These are phyloP conservation scores for Nomada fucata DNA, from an alignment of 2,888 invertebrate genomes.

Conservation along the genomic window DNA sequence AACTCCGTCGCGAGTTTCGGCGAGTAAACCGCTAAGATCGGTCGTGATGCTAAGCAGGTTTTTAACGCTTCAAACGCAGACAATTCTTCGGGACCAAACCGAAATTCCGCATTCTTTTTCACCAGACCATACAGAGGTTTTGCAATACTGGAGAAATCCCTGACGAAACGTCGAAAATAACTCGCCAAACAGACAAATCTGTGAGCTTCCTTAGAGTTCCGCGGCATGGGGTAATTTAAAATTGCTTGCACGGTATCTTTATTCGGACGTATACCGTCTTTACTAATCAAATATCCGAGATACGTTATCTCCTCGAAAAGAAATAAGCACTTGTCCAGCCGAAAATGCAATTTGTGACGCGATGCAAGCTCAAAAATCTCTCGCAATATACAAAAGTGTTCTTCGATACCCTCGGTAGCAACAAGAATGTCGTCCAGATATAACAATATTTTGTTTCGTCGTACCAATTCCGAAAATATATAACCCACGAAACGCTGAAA, in stretches of 20 bases:
- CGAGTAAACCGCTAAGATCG: constrained; percentile 75
- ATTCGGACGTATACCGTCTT: constrained; percentile 1
- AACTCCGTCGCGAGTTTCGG: constrained; percentile 72
- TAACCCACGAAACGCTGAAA: constrained; percentile 15
- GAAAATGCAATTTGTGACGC: background rate
- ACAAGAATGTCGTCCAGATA: constrained; percentile 20
- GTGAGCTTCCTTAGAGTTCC: constrained; percentile 12
- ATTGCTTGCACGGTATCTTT: background rate
- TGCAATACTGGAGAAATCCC: too few species aligned
- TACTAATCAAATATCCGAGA: constrained; percentile 17
- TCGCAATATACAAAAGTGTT: background rate
- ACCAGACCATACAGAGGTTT: too few species aligned
- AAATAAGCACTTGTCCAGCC: constrained; percentile 25
- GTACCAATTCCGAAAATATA: background rate
- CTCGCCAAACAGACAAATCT: constrained; percentile 8
- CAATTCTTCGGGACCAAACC: background rate
- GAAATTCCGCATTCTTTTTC: too few species aligned
- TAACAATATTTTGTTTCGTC: background rate
- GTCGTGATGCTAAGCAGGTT: constrained; percentile 53
- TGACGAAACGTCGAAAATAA: too few species aligned
- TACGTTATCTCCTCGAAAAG: constrained; percentile 1
- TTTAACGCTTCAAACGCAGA: constrained; percentile 66
- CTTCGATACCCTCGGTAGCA: background rate
- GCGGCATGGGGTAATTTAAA: constrained; percentile 19
- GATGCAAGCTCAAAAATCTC: background rate